Conservation (phyloP, 2,797 vertebrate genomes). For the Malurus splendens region DNA sequence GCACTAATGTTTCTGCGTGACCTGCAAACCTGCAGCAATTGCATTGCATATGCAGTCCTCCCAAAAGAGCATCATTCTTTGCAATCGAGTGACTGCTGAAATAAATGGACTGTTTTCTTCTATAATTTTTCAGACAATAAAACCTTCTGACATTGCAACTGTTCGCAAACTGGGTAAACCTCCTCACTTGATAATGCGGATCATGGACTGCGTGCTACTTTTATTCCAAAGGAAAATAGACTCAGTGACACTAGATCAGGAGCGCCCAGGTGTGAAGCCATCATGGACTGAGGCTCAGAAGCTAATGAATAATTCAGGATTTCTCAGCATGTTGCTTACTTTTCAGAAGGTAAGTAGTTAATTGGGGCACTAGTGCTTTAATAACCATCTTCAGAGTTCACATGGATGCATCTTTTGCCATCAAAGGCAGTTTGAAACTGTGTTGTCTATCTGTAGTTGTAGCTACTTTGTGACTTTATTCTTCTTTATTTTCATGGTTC, state of each 20-base stretch:
- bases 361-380: not conserved
- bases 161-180: slow-evolving; percentile 85
- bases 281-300: slow-evolving; percentile 84
- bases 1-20: not conserved
- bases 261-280: slow-evolving; percentile 72
- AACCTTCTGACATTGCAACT: slow-evolving; percentile 83
- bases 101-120: not conserved
- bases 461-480: not conserved
- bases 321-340: slow-evolving; percentile 79
- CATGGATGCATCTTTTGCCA: not conserved
- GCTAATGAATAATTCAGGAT: slow-evolving; percentile 82
- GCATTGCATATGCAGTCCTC: not conserved
- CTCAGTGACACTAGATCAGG: slow-evolving; percentile 70
- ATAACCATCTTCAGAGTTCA: not conserved
- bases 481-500: not conserved
- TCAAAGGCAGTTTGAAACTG: not conserved
- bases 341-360: slow-evolving; percentile 77
- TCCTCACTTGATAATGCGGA: slow-evolving; percentile 86
- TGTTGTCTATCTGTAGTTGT: not conserved
- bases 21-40: not conserved
- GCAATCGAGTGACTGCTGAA: not conserved
- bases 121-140: slow-evolving; percentile 76
- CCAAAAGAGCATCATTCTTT: not conserved
- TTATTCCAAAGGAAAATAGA: slow-evolving; percentile 83
- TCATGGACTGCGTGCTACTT: slow-evolving; percentile 85